Percentiles rank a stretch among this genome's conserved stretches.
Evolutionary conservation across 2,113 vertebrate species (phyloP).

Genomic region (Dryoscopus gambensis): DNA sequence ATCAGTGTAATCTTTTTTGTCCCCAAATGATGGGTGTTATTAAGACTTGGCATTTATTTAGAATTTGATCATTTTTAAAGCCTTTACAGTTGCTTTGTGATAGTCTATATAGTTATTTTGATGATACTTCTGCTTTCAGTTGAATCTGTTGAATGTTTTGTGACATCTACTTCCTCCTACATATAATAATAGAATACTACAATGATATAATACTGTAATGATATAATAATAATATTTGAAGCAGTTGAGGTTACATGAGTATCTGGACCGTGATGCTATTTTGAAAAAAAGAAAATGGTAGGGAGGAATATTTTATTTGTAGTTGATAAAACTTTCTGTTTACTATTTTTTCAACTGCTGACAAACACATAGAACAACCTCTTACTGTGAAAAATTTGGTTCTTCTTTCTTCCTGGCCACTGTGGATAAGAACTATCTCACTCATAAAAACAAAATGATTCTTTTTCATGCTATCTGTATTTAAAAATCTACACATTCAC

Average conservation of each 20-base stretch:
- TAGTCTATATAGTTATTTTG: neutral
- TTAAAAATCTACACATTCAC: neutral
- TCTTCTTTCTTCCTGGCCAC: neutral
- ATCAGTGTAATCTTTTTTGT: neutral
- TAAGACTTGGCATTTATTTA: neutral
- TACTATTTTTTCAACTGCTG: neutral
- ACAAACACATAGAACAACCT: neutral
- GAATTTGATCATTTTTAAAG: neutral
- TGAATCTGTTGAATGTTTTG: neutral
- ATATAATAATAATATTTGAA: neutral
- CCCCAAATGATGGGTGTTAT: neutral
- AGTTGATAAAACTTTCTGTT: neutral
- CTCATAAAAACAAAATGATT: neutral
- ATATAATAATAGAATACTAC: neutral
- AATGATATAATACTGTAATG: neutral
- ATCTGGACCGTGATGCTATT: neutral
- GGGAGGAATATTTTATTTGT: neutral
- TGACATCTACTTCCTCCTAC: neutral
- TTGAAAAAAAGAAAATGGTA: neutral
- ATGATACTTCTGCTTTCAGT: neutral
- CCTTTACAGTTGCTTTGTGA: neutral
- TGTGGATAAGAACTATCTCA: neutral
- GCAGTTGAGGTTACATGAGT: neutral
- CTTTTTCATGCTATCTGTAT: neutral
- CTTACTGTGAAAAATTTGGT: neutral